Evolutionary conservation across 2,113 vertebrate genomes (phyloP).

Genomic region (Callipepla californica): DNA sequence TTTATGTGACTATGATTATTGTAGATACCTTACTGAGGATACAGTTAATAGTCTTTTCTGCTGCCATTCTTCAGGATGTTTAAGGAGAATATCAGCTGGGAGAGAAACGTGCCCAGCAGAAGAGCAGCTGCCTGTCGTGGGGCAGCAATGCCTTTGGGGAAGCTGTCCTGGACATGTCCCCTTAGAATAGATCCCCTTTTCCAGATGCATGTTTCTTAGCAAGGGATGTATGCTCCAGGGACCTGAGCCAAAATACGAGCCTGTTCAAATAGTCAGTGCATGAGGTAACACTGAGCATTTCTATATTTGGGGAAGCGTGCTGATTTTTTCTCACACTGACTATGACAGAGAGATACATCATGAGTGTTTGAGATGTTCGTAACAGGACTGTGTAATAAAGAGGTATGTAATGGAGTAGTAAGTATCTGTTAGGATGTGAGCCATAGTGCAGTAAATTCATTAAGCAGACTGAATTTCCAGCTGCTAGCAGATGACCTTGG

Average conservation of each 20-base stretch:
- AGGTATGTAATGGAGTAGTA: not conserved
- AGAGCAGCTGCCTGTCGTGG: not conserved
- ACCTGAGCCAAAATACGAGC: constrained; percentile 7
- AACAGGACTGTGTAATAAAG: not conserved
- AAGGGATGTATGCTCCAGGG: not conserved
- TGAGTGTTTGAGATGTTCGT: not conserved
- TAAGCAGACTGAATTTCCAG: not conserved
- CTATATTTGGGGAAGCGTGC: constrained; percentile 38
- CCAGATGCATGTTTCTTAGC: not conserved
- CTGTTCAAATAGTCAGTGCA: not conserved
- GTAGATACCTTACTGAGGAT: not conserved
- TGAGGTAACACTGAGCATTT: constrained; percentile 19
- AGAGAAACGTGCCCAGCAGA: not conserved
- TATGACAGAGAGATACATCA: not conserved
- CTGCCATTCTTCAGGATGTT: not conserved
- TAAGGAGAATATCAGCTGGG: not conserved
- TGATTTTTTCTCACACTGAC: not conserved
- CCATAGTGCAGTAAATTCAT: constrained; percentile 9
- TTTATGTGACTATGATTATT: not conserved
- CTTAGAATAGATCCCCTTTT: not conserved
- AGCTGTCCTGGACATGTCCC: not conserved
- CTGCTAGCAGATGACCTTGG: not conserved
- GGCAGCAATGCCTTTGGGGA: not conserved
- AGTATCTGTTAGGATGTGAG: constrained; percentile 14
- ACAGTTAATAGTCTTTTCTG: not conserved